A percentile compares a stretch with the other conserved stretches of the same genome.
Evolutionary conservation across 1,140 invertebrate species (phyloP).

Genomic region (Branchinecta lindahli): DNA sequence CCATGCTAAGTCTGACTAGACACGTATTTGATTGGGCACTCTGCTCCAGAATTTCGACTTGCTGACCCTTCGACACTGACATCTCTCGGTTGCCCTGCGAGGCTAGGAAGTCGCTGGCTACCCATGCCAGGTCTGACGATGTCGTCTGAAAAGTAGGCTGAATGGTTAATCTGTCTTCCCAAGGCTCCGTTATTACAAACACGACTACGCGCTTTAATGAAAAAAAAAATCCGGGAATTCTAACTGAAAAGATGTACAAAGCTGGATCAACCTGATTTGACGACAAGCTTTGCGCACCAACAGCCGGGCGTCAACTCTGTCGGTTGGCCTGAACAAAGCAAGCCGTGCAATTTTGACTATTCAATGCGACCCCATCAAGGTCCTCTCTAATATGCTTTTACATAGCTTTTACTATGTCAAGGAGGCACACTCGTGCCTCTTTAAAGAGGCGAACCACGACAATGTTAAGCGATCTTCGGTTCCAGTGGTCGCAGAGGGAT

Average conservation of each 20-base stretch:
- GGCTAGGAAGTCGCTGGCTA: conserved; percentile 61
- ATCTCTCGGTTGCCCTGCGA: conserved; percentile 49
- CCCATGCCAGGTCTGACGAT: conserved; percentile 68
- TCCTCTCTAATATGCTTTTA: too few relatives aligned
- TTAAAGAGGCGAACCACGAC: too few relatives aligned
- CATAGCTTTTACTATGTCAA: too few relatives aligned
- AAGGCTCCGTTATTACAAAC: too few relatives aligned
- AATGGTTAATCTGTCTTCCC: not conserved
- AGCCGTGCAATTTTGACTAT: too few relatives aligned
- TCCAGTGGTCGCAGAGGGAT: too few relatives aligned
- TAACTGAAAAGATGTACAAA: not conserved
- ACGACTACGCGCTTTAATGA: too few relatives aligned
- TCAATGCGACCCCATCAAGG: too few relatives aligned
- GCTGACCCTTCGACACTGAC: conserved; percentile 65
- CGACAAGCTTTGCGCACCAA: too few relatives aligned
- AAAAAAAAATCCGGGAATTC: not conserved
- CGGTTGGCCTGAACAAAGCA: not conserved
- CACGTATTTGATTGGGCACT: conserved; percentile 31
- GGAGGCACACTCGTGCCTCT: too few relatives aligned
- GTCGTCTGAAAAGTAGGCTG: conserved; percentile 24
- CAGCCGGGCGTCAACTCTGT: too few relatives aligned
- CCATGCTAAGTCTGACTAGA: conserved; percentile 37
- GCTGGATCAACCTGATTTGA: not conserved
- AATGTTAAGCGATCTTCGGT: too few relatives aligned
- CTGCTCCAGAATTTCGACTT: conserved; percentile 75